Percentiles rank a stretch among this genome's conserved stretches.
These are phyloP conservation scores for Dendrolimus houi DNA, from an alignment of 2,888 invertebrate species.

Conservation along the genomic window DNA sequence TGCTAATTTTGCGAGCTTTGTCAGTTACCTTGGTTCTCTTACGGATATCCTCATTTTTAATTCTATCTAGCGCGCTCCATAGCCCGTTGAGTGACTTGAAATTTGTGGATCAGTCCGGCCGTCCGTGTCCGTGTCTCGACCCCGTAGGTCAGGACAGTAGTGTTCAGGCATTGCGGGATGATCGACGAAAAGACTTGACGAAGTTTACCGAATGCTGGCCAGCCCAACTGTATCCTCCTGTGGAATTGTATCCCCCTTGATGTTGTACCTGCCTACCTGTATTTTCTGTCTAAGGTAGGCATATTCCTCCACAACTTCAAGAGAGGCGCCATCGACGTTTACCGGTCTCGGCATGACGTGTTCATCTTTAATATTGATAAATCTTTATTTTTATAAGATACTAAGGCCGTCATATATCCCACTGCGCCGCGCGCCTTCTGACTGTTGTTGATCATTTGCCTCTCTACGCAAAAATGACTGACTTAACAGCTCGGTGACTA, in stretches of 20 bases:
- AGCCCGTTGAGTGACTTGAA: background rate
- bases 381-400: too few relatives aligned
- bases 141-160: background rate
- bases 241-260: background rate
- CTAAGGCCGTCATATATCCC: too few relatives aligned
- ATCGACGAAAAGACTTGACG: background rate
- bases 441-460: too few relatives aligned
- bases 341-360: too few relatives aligned
- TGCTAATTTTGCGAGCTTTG: background rate
- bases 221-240: background rate
- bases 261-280: background rate
- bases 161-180: background rate
- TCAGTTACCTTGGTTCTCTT: background rate
- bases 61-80: background rate
- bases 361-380: too few relatives aligned
- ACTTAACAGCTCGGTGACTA: too few relatives aligned
- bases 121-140: background rate
- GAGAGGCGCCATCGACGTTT: too few relatives aligned
- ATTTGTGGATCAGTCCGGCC: background rate
- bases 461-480: too few relatives aligned
- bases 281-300: background rate
- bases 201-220: background rate
- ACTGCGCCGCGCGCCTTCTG: too few relatives aligned
- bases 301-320: background rate
- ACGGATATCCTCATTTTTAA: background rate